Evolutionary conservation across 2,888 invertebrate species (phyloP), one percentile per base, ranked within the genome.

Genomic region (Netelia inedita): DNA sequence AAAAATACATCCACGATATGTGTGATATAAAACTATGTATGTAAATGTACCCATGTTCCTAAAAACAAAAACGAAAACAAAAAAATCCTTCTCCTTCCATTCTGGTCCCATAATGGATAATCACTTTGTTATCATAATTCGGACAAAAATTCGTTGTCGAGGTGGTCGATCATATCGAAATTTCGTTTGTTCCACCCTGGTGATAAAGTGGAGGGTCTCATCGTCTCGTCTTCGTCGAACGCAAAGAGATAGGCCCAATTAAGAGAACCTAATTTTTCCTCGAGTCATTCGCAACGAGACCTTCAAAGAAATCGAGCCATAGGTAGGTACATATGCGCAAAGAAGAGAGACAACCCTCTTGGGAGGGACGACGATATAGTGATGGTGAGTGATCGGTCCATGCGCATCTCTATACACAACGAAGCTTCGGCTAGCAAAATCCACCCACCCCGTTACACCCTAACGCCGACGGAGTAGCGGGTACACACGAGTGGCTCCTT

Each of bases 1-100:
- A 93, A 93, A 93, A 93, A 93, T 92, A 92, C 88, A 87, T 89
- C 83, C 88, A 85, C 84, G 84, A 85, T 81, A 82, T 79, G 82
- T 82, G 81, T 85, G 75, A 82, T 81, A 79, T 63, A 35, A 65
- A 83, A 65, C 41, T 61, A 72, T 55, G 23, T 72, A 23, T 72
- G 9, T 75, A 9, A 73, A 78, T 68, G 43, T 55, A 78, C 43
- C 14, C 57, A 6, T 50, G 35, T 35, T 35, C 35, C 35, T 5
- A 5, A 35, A 35, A 35, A 35, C 10, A 41, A 9, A n/a, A 35
- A 53, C 41, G 11, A 68, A 19, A 41, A 43, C 9, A 16, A 68
- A 61, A 43, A 41, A 43, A 63, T 2, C 55, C 55, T 23, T 10
- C 10, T 71, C 16, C 71, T 19, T 16, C 19, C 55, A 55, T 16